Evolutionary conservation across 2,113 vertebrate genomes (phyloP).

Genomic region (human): GRCh38 chr15:94812501-94813000

Average conservation of each 20-base stretch:
- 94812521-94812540: neutral
- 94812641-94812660: neutral
- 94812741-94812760: constrained; percentile 52
- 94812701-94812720: neutral
- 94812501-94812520: constrained; percentile 37
- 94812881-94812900: constrained; percentile 64
- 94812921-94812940: constrained; percentile 9
- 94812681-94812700: neutral
- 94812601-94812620: neutral
- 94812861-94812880: neutral
- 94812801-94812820: constrained; percentile 47
- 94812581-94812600: neutral
- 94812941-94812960: neutral
- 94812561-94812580: neutral
- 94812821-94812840: constrained; percentile 41
- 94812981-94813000: constrained; percentile 23
- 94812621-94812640: neutral
- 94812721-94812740: neutral
- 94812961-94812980: constrained; percentile 18
- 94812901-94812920: constrained; percentile 49
- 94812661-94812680: neutral
- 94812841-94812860: constrained; percentile 37
- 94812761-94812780: constrained; percentile 53
- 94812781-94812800: constrained; percentile 54
- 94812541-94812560: neutral